These are phyloP conservation scores for Euglossa dilemma DNA, from an alignment of 1,140 invertebrate species.

Conservation along the genomic window DNA sequence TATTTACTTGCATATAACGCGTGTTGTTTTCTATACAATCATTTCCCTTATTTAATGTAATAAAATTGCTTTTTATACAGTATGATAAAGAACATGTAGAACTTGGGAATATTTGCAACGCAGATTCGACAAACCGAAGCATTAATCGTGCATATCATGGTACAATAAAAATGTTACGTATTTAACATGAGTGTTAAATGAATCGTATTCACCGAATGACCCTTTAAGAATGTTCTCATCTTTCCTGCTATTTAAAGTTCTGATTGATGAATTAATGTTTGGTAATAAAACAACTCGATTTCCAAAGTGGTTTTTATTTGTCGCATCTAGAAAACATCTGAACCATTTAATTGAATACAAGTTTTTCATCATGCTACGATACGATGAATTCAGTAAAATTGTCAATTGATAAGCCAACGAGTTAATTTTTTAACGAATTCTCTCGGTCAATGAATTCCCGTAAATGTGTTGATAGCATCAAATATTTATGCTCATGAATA, in stretches of 20 bases:
- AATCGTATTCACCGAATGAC: constrained; percentile 7
- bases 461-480: neutral
- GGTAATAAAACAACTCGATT: neutral
- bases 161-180: constrained; percentile 41
- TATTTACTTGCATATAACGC: constrained; percentile 7
- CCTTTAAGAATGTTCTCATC: neutral
- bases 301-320: neutral
- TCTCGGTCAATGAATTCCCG: too few relatives aligned
- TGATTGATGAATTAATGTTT: neutral
- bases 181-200: constrained; percentile 26
- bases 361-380: neutral
- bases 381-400: neutral
- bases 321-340: neutral
- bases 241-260: neutral
- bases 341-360: neutral
- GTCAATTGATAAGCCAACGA: neutral
- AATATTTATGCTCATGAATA: neutral
- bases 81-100: constrained; percentile 15
- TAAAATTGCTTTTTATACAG: constrained; percentile 26
- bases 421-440: neutral
- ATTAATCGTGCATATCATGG: constrained; percentile 38
- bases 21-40: neutral
- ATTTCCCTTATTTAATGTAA: constrained; percentile 34
- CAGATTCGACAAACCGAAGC: constrained; percentile 11
- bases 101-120: neutral